Percentiles rank a stretch among this genome's conserved stretches.
Evolutionary conservation across 1,140 invertebrate species (phyloP).

Genomic region (Laodelphax striatellus): DNA sequence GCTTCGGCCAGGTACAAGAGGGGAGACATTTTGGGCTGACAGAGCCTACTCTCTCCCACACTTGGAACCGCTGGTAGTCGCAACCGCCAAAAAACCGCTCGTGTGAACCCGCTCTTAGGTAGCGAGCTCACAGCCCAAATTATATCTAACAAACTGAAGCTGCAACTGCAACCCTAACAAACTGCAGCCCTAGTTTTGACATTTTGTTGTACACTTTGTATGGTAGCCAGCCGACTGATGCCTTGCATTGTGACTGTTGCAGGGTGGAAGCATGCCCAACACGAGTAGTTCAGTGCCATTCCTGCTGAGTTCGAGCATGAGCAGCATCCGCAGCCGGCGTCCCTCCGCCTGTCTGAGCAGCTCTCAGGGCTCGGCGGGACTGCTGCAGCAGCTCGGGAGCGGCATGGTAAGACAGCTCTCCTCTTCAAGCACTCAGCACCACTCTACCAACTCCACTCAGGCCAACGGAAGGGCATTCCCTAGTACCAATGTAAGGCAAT

Average conservation of each 20-base stretch:
- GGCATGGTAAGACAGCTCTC: constrained; percentile 75
- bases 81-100: too few relatives aligned
- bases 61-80: too few relatives aligned
- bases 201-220: too few relatives aligned
- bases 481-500: constrained; percentile 44
- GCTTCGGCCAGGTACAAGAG: too few relatives aligned
- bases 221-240: too few relatives aligned
- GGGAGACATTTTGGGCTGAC: too few relatives aligned
- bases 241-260: constrained; percentile 15
- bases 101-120: too few relatives aligned
- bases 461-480: constrained; percentile 46
- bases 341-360: constrained; percentile 50
- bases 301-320: constrained; percentile 68
- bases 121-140: too few relatives aligned
- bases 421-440: constrained; percentile 48
- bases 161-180: too few relatives aligned
- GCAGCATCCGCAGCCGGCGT: constrained; percentile 65
- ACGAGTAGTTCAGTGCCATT: constrained; percentile 78
- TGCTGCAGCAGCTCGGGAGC: constrained; percentile 70
- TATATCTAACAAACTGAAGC: too few relatives aligned
- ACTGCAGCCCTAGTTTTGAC: too few relatives aligned
- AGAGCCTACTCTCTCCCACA: too few relatives aligned
- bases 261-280: constrained; percentile 78
- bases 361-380: constrained; percentile 54
- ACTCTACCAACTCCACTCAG: constrained; percentile 36